A percentile compares a stretch with the other conserved stretches of the same genome.
Evolutionary conservation across 2,888 invertebrate species (phyloP).

Genomic region (Falcaria lacertinaria): DNA sequence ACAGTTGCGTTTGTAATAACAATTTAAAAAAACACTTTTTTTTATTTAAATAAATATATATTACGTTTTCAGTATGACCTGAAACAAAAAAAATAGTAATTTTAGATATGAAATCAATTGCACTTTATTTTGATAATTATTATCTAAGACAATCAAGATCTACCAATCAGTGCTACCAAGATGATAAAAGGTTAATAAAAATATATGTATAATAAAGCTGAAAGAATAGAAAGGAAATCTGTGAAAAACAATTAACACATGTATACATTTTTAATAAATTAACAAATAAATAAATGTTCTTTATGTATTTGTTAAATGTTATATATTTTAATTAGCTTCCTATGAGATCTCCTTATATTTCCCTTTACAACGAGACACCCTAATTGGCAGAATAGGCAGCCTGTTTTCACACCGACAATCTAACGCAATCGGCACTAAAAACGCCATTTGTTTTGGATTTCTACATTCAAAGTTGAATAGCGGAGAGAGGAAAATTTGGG

Average conservation of each 20-base stretch:
- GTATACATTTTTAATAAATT: no score
- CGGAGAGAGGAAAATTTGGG: background rate
- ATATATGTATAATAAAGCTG: no score
- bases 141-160: no score
- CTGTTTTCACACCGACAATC: background rate
- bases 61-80: no score
- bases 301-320: constrained; percentile 15
- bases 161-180: no score
- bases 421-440: background rate
- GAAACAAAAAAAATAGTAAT: background rate
- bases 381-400: background rate
- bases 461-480: background rate
- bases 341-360: background rate
- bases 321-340: constrained; percentile 11
- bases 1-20: constrained; percentile 3
- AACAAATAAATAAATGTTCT: background rate
- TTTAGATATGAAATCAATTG: no score
- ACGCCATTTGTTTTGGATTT: background rate
- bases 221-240: no score
- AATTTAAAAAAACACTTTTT: no score
- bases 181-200: no score
- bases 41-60: no score
- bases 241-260: no score
- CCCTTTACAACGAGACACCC: constrained; percentile 1
- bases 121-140: no score